Evolutionary conservation across 2,888 invertebrate genomes (phyloP).

Genomic region (Meandrusa payeni): DNA sequence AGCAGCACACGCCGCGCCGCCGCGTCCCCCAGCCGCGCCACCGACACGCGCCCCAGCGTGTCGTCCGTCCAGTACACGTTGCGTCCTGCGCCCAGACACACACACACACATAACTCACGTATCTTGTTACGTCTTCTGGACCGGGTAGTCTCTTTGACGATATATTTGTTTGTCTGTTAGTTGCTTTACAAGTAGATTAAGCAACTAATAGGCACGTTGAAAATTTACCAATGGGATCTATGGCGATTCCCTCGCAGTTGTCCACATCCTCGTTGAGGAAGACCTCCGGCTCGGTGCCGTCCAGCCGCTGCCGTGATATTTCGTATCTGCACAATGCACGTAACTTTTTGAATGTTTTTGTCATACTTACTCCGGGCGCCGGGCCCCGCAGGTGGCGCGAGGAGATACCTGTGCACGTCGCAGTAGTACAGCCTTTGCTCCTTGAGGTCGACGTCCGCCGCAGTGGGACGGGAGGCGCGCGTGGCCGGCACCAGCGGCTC

Average conservation of each 20-base stretch:
- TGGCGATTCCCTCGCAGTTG: conserved; percentile 87
- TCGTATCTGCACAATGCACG: conserved; percentile 60
- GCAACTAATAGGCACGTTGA: no score
- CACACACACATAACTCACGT: neutral
- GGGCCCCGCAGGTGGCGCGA: conserved; percentile 45
- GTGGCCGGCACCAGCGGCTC: conserved; percentile 87
- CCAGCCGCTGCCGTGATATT: conserved; percentile 83
- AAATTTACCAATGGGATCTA: conserved; percentile 78
- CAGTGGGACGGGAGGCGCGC: conserved; percentile 83
- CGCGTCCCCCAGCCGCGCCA: conserved; percentile 82
- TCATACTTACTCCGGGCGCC: neutral
- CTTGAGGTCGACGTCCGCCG: conserved; percentile 84
- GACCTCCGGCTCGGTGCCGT: conserved; percentile 79
- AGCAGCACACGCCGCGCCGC: conserved; percentile 75
- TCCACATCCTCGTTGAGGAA: conserved; percentile 81
- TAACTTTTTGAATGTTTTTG: neutral
- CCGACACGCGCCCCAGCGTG: conserved; percentile 84
- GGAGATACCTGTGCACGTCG: conserved; percentile 55
- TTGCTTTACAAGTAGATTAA: no score
- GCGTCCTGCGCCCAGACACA: conserved; percentile 40
- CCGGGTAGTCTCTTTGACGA: no score
- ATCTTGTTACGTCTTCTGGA: no score
- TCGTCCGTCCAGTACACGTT: conserved; percentile 94
- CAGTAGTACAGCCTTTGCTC: conserved; percentile 84
- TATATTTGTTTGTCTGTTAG: no score